A percentile compares a stretch with the other conserved stretches of the same genome.
Conservation (phyloP, 2,113 vertebrate species). For the Dolichallabes microphthalmus region DNA sequence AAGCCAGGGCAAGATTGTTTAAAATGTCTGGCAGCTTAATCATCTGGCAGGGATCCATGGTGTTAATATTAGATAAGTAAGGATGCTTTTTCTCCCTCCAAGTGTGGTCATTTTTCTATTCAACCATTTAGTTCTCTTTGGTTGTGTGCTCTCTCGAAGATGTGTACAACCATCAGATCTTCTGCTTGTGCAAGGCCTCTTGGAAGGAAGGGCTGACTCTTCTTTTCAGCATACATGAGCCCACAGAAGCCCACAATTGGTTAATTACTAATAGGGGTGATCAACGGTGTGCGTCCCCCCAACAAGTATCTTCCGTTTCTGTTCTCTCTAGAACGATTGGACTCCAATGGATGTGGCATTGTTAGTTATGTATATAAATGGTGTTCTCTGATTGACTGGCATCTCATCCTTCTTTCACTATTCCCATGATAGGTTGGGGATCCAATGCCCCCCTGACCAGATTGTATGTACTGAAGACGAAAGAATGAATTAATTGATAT, state of each 20-base stretch:
- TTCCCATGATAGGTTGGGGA: background rate
- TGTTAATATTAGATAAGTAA: conserved; percentile 62
- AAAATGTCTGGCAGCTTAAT: conserved; percentile 58
- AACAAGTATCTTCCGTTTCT: background rate
- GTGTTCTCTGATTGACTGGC: background rate
- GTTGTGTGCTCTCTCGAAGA: background rate
- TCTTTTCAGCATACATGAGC: background rate
- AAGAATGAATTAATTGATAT: background rate
- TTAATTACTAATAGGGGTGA: background rate
- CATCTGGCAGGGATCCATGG: conserved; percentile 61
- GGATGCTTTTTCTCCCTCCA: conserved; percentile 50
- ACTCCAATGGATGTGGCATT: background rate
- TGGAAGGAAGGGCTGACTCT: background rate
- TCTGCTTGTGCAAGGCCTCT: background rate
- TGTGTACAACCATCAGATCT: background rate
- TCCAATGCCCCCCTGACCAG: background rate
- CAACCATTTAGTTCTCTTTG: background rate
- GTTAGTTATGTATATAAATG: background rate
- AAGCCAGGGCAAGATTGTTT: conserved; percentile 40
- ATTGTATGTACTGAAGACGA: no score
- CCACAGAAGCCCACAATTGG: background rate
- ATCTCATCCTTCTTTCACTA: background rate
- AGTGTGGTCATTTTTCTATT: background rate
- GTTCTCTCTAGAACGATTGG: background rate
- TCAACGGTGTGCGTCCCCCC: background rate